These are phyloP conservation scores for Sterna hirundo DNA, from an alignment of 2,113 vertebrate genomes.

Conservation along the genomic window DNA sequence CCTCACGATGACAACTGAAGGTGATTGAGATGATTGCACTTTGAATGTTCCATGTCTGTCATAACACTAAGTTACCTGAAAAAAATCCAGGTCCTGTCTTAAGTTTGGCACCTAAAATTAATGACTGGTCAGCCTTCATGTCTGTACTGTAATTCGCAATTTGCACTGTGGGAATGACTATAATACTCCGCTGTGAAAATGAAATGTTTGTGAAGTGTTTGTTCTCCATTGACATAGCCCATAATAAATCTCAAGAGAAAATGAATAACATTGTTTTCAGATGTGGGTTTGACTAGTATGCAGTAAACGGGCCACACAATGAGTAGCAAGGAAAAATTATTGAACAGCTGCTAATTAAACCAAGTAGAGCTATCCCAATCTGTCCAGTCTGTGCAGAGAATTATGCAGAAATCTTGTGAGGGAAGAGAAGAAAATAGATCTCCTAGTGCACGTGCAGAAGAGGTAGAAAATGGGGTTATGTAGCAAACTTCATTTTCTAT, in stretches of 20 bases:
- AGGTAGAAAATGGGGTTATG: background rate
- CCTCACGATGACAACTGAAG: background rate
- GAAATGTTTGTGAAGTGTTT: slow-evolving; percentile 21
- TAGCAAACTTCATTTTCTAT: background rate
- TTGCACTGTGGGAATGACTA: background rate
- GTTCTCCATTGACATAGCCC: background rate
- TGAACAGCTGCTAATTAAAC: background rate
- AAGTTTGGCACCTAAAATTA: background rate
- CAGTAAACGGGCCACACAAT: slow-evolving; percentile 27
- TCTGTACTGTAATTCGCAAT: background rate
- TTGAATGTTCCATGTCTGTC: background rate
- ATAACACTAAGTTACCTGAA: background rate
- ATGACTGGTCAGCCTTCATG: background rate
- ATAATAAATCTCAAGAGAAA: slow-evolving; percentile 4
- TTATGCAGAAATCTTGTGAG: background rate
- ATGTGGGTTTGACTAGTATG: slow-evolving; percentile 6
- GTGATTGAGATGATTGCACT: background rate
- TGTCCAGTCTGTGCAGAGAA: background rate
- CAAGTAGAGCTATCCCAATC: background rate
- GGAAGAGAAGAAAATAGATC: background rate
- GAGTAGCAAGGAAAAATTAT: slow-evolving; percentile 21
- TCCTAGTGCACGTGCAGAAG: background rate
- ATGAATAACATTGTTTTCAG: slow-evolving; percentile 22
- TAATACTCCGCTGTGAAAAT: background rate
- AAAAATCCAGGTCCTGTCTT: background rate